Evolutionary conservation across 2,797 vertebrate genomes (phyloP).

Genomic region (Darevskia mixta): DNA sequence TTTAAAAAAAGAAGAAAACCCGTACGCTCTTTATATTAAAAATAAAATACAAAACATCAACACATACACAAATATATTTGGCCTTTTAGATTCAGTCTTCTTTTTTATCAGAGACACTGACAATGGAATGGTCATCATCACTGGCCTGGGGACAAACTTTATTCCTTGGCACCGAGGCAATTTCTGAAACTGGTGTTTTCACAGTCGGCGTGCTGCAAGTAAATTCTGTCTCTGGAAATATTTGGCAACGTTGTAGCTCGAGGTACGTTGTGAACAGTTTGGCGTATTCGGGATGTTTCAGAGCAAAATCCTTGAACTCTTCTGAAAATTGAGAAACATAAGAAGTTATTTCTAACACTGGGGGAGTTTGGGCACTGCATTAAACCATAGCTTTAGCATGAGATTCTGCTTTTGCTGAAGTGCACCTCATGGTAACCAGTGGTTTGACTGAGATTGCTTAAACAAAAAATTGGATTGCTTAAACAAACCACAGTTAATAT

Average conservation of each 20-base stretch:
- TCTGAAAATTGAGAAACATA: constrained; percentile 76
- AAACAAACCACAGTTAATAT: neutral
- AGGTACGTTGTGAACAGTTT: constrained; percentile 96
- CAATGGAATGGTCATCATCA: constrained; percentile 77
- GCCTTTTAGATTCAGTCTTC: constrained; percentile 83
- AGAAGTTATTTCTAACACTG: neutral
- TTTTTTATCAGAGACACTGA: constrained; percentile 90
- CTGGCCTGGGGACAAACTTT: constrained; percentile 62
- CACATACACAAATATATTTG: neutral
- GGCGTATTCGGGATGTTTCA: constrained; percentile 92
- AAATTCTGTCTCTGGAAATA: constrained; percentile 77
- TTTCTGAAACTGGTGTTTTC: constrained; percentile 50
- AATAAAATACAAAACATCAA: constrained; percentile 4
- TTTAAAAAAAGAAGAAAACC: neutral
- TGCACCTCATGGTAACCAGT: neutral
- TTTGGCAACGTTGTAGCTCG: constrained; percentile 92
- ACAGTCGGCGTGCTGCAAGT: constrained; percentile 15
- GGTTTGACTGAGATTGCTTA: neutral
- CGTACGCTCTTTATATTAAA: neutral
- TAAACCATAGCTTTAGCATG: neutral
- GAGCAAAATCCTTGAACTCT: constrained; percentile 91
- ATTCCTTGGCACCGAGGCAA: constrained; percentile 52
- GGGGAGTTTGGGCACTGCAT: neutral
- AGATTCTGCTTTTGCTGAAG: neutral
- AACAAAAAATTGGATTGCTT: neutral